A percentile compares a stretch with the other conserved stretches of the same genome.
Evolutionary conservation across 1,140 invertebrate genomes (phyloP).

Genomic region (Sycophila sp.): DNA sequence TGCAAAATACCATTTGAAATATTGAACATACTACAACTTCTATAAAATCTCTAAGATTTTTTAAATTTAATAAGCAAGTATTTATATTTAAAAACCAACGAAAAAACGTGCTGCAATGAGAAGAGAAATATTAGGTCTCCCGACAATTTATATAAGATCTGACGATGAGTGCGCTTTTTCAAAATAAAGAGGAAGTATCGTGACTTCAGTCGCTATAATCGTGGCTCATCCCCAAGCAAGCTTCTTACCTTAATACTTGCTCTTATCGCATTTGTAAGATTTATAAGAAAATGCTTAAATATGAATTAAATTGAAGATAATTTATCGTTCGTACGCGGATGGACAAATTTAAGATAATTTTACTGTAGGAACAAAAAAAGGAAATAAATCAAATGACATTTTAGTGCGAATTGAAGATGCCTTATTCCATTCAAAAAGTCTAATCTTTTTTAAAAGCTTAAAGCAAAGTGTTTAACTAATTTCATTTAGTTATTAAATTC

Average conservation of each 20-base stretch:
- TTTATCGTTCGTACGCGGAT: neutral
- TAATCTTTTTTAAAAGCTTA: neutral
- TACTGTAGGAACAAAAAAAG: neutral
- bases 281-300: neutral
- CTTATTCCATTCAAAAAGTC: neutral
- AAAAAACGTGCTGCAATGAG: too few species aligned
- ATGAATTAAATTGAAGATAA: neutral
- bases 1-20: too few species aligned
- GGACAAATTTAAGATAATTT: too few species aligned
- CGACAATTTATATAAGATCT: too few species aligned
- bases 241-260: conserved; percentile 9
- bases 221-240: neutral
- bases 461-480: too few species aligned
- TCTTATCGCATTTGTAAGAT: conserved; percentile 5
- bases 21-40: too few species aligned
- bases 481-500: too few species aligned
- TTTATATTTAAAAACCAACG: too few species aligned
- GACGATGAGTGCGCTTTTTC: too few species aligned
- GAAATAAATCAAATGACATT: neutral
- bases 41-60: too few species aligned
- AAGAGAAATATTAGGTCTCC: too few species aligned
- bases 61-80: too few species aligned
- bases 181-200: neutral
- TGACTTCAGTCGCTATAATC: neutral
- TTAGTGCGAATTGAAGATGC: neutral